Base-by-base conservation (phyloP, 2,888 invertebrate species). In the Scaptomyza reducta region DNA sequence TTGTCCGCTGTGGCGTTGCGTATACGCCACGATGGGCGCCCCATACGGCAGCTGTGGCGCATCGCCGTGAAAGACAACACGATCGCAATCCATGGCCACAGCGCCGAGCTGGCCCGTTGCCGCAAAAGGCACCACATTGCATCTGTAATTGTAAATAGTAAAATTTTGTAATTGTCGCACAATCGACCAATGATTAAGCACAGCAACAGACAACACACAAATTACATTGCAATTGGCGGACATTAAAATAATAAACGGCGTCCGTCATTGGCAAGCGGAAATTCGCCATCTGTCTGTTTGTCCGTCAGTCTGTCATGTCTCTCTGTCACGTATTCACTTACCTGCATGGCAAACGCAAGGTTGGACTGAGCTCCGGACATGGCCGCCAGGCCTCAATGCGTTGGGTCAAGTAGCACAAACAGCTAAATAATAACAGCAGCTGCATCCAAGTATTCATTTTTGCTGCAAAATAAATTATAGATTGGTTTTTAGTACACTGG, bases 21-120 rank as follows among this genome's bases (percentile, higher is more conserved):
- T 95, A 91, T 96, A 96, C 9, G 95, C 94, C 51, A 95, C 94
- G 66, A 97, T 95, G 3, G 96, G 96, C 25, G 96, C 96, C 46
- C 95, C 95, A 87, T 94, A 95, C 1, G 97, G 96, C 77, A 96
- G 91, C 10, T 95, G 93, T 0, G 96, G 95, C 74, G 95, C 95
- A 89, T 97, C 97, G 6, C 95, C 94, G 27, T 95, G 93, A 87
- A 97, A 97, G 29, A 97, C 96, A 25, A 96, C 95, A 9, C 94
- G 92, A 92, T 97, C 97, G 90, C 97, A 97, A 91, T 97, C 94
- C 93, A 97, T 94, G 78, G 94, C 92, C 74, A 97, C 94, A 58
- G 94, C 91, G 47, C 91, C 91, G 40, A 92, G 90, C 60, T 92
- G 91, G 72, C 93, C 93, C 45, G 92, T 92, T 25, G 93, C 92